Percentiles rank a stretch among this genome's conserved stretches.
These are phyloP conservation scores for Umimayanthus kanabou DNA, from an alignment of 92 coral and sea anemone genomes.

Conservation along the genomic window DNA sequence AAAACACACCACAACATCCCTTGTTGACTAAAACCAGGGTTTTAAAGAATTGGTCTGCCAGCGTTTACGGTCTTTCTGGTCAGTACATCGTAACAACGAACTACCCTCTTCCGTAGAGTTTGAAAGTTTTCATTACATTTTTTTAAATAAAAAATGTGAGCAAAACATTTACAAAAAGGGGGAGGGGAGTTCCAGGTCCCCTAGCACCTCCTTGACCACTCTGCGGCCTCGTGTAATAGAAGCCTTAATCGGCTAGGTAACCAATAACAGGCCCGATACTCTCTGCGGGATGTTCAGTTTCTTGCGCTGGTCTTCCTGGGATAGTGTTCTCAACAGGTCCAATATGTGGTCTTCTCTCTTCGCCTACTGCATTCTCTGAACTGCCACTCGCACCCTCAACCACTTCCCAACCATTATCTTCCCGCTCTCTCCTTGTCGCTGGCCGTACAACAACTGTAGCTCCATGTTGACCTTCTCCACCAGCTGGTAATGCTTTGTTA, in stretches of 20 bases:
- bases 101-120: too few species aligned
- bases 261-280: background rate
- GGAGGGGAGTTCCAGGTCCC: too few species aligned
- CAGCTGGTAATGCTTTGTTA: background rate
- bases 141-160: too few species aligned
- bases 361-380: background rate
- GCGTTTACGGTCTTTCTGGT: too few species aligned
- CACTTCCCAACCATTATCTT: background rate
- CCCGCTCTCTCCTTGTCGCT: background rate
- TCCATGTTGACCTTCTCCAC: background rate
- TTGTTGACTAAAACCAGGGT: too few species aligned
- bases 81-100: too few species aligned
- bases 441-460: background rate
- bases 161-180: too few species aligned
- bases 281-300: constrained; percentile 17
- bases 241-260: background rate
- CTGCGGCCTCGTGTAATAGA: too few species aligned
- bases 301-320: background rate
- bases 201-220: too few species aligned
- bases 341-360: background rate
- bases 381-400: background rate
- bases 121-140: too few species aligned
- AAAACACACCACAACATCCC: too few species aligned
- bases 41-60: too few species aligned
- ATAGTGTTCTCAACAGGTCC: constrained; percentile 26